phyloP scores from a whole-genome alignment of 1,140 invertebrate genomes.

The Myzus persicae region DNA sequence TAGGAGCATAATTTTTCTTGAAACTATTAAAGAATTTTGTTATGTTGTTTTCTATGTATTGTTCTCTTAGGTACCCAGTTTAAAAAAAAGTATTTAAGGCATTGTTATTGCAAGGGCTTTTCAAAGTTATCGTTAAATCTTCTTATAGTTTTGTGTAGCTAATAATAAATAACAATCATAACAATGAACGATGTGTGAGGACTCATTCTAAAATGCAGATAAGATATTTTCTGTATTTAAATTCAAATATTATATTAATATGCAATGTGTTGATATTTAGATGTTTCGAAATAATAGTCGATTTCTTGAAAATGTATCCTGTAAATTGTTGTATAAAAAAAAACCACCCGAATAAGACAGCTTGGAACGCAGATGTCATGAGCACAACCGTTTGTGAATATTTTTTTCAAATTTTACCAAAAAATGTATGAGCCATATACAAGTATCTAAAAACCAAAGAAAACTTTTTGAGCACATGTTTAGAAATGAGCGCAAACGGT shows the following conservation, averaged over 20 bases:
- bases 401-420: background rate
- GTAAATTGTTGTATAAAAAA: background rate
- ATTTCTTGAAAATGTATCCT: background rate
- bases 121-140: background rate
- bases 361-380: background rate
- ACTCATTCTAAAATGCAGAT: background rate
- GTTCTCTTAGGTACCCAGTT: background rate
- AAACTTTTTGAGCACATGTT: too few species aligned
- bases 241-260: background rate
- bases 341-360: background rate
- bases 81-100: background rate
- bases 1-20: too few species aligned
- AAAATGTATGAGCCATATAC: background rate
- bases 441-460: background rate
- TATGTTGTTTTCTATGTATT: too few species aligned
- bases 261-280: background rate
- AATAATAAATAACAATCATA: background rate
- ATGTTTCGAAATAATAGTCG: background rate
- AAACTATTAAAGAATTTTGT: too few species aligned
- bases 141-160: background rate
- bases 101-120: background rate
- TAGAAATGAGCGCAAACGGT: background rate
- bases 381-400: too few species aligned
- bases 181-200: background rate
- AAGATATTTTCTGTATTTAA: background rate